Percentiles rank a stretch among this genome's conserved stretches.
Conservation (phyloP, 2,888 invertebrate genomes). For the Criorhina ranunculi region DNA sequence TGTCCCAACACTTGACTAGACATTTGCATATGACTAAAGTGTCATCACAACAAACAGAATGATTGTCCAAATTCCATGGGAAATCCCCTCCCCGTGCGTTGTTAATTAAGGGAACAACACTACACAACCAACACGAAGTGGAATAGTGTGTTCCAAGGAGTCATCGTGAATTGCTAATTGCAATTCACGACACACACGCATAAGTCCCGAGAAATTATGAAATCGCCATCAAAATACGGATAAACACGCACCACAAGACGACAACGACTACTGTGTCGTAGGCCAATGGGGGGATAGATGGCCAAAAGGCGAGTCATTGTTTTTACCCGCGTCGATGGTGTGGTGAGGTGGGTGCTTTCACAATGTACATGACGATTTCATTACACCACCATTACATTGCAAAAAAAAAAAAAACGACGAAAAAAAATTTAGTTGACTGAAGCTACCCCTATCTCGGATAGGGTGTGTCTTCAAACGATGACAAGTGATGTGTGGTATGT, state of each 20-base stretch:
- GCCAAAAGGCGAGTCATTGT: too few species aligned
- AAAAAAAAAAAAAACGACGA: too few species aligned
- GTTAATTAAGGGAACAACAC: conserved; percentile 28
- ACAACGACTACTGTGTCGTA: too few species aligned
- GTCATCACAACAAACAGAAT: conserved; percentile 6
- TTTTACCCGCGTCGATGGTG: too few species aligned
- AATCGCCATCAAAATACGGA: conserved; percentile 9
- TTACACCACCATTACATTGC: conserved; percentile 36
- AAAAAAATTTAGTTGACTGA: too few species aligned
- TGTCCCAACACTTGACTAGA: background rate
- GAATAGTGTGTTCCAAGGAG: background rate
- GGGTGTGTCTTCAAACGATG: conserved; percentile 20
- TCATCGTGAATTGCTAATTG: conserved; percentile 27
- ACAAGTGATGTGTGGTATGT: background rate
- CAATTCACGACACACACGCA: background rate
- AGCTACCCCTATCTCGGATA: too few species aligned
- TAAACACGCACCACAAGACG: background rate
- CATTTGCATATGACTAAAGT: conserved; percentile 21
- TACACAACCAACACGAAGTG: conserved; percentile 4
- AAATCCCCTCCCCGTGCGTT: background rate
- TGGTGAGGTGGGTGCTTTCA: too few species aligned
- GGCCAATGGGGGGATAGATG: too few species aligned
- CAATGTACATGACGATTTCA: conserved; percentile 26
- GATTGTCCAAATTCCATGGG: background rate
- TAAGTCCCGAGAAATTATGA: conserved; percentile 6